A percentile compares a stretch with the other conserved stretches of the same genome.
Evolutionary conservation across 1,140 invertebrate genomes (phyloP).

Genomic region (Eumaeus atala): DNA sequence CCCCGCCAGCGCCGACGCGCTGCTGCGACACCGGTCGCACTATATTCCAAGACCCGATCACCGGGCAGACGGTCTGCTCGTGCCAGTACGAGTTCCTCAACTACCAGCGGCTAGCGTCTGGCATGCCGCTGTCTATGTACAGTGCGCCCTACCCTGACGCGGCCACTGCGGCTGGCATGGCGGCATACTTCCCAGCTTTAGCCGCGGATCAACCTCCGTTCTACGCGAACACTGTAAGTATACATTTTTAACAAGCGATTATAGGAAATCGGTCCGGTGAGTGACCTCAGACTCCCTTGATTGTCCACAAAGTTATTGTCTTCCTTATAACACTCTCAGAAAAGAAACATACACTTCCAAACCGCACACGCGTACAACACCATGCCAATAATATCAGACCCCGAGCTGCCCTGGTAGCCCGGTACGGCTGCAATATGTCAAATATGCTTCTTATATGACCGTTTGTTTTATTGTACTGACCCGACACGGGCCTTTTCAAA

Average conservation of each 20-base stretch:
- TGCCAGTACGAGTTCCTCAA: conserved; percentile 90
- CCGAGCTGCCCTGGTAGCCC: too few relatives aligned
- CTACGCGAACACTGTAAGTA: conserved; percentile 86
- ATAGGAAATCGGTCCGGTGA: too few relatives aligned
- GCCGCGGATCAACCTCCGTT: conserved; percentile 88
- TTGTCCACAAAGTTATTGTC: too few relatives aligned
- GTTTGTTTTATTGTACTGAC: too few relatives aligned
- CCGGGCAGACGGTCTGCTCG: conserved; percentile 93
- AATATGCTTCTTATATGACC: too few relatives aligned
- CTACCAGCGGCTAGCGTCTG: conserved; percentile 85
- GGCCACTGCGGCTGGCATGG: conserved; percentile 83
- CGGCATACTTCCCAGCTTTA: conserved; percentile 86
- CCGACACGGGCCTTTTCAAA: too few relatives aligned
- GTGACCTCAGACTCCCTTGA: too few relatives aligned
- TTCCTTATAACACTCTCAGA: too few relatives aligned
- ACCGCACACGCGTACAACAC: too few relatives aligned
- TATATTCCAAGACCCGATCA: conserved; percentile 93
- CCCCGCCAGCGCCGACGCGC: conserved; percentile 74
- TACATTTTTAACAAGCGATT: not conserved
- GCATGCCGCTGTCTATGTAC: conserved; percentile 83
- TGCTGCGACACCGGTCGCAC: conserved; percentile 95
- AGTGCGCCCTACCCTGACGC: conserved; percentile 83
- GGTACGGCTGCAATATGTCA: too few relatives aligned
- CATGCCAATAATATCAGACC: too few relatives aligned
- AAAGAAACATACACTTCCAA: too few relatives aligned